Conservation (phyloP, 2,113 vertebrate species). For the Carassius auratus region DNA sequence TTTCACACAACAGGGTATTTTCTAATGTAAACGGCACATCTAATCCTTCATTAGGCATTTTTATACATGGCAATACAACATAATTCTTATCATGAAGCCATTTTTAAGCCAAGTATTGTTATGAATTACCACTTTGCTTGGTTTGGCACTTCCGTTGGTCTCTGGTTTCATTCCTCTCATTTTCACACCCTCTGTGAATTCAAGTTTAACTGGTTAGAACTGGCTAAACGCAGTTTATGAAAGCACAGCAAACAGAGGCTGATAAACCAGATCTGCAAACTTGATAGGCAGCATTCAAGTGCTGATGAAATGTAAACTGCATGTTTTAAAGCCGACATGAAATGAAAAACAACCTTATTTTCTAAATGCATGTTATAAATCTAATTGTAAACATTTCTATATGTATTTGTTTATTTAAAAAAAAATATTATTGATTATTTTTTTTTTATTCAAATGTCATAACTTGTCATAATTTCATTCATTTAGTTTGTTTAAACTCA, state of each 20-base stretch:
- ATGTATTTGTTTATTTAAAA: not conserved
- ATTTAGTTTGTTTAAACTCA: too few species aligned
- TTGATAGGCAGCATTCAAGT: not conserved
- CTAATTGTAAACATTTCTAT: not conserved
- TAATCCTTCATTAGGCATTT: not conserved
- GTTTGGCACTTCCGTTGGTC: conserved; percentile 73
- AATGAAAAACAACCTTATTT: not conserved
- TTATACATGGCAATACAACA: not conserved
- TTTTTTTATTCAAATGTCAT: too few species aligned
- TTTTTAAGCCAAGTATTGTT: too few species aligned
- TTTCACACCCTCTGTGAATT: conserved; percentile 78
- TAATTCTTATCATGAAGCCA: not conserved
- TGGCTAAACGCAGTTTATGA: not conserved
- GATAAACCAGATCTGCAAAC: not conserved
- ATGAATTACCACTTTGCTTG: conserved; percentile 74
- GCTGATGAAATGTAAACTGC: not conserved
- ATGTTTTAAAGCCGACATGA: not conserved
- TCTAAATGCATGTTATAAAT: not conserved
- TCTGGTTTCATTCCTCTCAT: conserved; percentile 79
- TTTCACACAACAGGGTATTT: not conserved
- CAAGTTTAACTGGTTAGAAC: conserved; percentile 19
- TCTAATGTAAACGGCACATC: not conserved
- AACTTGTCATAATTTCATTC: too few species aligned
- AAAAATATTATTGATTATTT: too few species aligned
- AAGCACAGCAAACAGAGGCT: conserved; percentile 10